Conservation (phyloP, 2,113 vertebrate genomes). For the Corvus cornix region DNA sequence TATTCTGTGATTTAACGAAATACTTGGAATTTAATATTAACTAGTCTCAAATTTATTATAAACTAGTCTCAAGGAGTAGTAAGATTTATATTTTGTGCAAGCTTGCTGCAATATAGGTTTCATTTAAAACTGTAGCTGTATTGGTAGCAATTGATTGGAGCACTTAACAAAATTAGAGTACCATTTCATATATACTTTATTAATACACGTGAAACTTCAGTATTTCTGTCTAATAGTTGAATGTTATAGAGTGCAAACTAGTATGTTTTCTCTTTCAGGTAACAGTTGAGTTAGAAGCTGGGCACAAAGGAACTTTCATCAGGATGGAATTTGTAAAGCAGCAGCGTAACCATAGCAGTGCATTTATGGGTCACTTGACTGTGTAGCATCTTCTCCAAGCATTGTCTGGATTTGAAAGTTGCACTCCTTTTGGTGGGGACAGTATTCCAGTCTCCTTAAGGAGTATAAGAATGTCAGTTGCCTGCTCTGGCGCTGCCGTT, state of each 20-base stretch:
- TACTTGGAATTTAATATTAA: background rate
- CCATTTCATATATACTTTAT: background rate
- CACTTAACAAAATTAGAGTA: background rate
- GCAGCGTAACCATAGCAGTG: background rate
- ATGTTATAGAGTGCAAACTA: background rate
- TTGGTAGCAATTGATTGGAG: background rate
- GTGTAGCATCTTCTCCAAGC: background rate
- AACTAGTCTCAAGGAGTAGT: background rate
- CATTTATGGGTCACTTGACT: background rate
- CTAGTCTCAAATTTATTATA: background rate
- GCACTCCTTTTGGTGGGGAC: background rate
- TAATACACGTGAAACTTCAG: background rate
- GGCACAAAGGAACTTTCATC: background rate
- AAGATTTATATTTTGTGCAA: background rate
- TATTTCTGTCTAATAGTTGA: background rate
- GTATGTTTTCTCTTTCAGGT: conserved; percentile 16
- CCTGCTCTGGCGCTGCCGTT: background rate
- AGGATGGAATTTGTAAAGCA: background rate
- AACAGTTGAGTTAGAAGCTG: background rate
- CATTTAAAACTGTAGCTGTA: background rate
- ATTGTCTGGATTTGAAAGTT: background rate
- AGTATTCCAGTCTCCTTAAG: background rate
- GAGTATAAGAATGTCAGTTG: background rate
- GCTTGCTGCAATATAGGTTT: background rate
- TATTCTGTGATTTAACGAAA: background rate